Evolutionary conservation across 2,113 vertebrate species (phyloP).

Genomic region (Aythya baeri): DNA sequence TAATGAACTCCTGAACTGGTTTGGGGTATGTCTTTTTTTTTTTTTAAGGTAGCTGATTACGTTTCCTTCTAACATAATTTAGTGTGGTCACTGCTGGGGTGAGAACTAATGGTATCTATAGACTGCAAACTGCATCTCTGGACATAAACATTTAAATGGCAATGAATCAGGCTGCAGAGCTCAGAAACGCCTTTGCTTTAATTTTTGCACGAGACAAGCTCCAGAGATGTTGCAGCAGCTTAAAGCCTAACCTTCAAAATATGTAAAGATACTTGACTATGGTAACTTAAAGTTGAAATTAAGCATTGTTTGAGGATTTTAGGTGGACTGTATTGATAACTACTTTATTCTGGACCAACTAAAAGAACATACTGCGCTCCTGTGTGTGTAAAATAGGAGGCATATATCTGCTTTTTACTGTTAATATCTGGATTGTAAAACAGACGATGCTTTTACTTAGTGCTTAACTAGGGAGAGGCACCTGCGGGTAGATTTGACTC

Average conservation of each 20-base stretch:
- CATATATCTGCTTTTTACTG: background rate
- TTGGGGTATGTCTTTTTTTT: background rate
- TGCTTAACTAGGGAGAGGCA: background rate
- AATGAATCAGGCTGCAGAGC: background rate
- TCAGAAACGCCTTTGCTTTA: background rate
- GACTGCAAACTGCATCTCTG: background rate
- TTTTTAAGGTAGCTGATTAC: background rate
- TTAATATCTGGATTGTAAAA: background rate
- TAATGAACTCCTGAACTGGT: background rate
- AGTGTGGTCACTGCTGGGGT: background rate
- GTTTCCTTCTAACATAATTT: accelerated
- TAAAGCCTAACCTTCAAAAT: background rate
- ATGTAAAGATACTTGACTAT: background rate
- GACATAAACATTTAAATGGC: background rate
- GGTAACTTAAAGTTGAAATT: background rate
- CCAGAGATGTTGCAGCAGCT: background rate
- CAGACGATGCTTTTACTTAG: background rate
- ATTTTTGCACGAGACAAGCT: background rate
- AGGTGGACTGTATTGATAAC: background rate
- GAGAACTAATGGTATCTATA: background rate
- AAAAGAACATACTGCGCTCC: background rate
- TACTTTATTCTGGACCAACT: background rate
- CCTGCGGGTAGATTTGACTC: background rate
- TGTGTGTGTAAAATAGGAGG: too few species aligned
- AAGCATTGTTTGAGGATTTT: background rate